phyloP scores from a whole-genome alignment of 2,113 vertebrate genomes.

The Nyctereutes procyonoides region DNA sequence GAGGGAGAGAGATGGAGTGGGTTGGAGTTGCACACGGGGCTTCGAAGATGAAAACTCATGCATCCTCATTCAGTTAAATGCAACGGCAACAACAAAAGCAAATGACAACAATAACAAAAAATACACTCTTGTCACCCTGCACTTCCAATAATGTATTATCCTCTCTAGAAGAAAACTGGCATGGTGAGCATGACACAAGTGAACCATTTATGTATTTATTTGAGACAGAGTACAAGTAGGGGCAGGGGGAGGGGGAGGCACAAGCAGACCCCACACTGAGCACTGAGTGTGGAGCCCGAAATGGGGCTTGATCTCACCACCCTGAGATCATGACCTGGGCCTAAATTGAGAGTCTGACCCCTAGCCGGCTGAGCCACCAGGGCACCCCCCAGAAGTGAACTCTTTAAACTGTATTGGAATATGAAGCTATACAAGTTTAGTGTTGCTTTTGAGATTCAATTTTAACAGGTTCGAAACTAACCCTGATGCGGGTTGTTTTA shows the following conservation, averaged over 20 bases:
- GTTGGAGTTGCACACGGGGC: not conserved
- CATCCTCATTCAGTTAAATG: not conserved
- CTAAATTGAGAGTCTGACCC: not conserved
- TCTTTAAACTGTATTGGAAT: not conserved
- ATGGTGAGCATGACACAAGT: not conserved
- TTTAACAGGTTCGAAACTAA: not conserved
- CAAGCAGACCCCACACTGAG: not conserved
- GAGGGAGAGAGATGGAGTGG: not conserved
- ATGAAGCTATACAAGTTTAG: not conserved
- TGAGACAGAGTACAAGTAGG: not conserved
- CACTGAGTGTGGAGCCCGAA: not conserved
- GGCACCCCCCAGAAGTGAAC: not conserved
- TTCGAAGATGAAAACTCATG: not conserved
- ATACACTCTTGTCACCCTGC: not conserved
- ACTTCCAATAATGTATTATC: not conserved
- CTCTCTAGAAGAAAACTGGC: not conserved
- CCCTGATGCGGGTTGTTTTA: not conserved
- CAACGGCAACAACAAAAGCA: not conserved
- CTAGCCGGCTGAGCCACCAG: not conserved
- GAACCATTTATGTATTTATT: not conserved
- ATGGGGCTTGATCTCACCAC: not conserved
- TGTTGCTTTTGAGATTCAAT: not conserved
- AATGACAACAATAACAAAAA: not conserved
- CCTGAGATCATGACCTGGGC: not conserved
- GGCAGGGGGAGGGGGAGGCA: too few species aligned